These are phyloP conservation scores for Trichogramma dendrolimi DNA, from an alignment of 2,888 invertebrate species.

Conservation along the genomic window DNA sequence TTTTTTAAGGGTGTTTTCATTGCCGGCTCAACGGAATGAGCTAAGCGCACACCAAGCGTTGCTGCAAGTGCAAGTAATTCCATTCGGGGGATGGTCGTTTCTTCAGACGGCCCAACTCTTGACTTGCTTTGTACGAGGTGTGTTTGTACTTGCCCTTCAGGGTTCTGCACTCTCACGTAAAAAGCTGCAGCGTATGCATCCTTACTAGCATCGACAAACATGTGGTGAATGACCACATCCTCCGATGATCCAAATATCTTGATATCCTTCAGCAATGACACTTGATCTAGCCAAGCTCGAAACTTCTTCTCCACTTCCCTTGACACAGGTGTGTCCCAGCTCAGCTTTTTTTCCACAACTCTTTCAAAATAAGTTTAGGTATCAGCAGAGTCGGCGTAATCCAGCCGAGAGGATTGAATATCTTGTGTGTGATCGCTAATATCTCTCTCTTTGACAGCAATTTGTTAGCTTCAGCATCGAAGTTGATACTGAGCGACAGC, in stretches of 20 bases:
- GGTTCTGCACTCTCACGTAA: background rate
- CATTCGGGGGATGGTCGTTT: slow-evolving; percentile 37
- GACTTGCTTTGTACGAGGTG: slow-evolving; percentile 34
- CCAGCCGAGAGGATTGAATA: no score
- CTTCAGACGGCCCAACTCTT: slow-evolving; percentile 37
- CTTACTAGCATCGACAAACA: background rate
- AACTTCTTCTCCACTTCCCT: no score
- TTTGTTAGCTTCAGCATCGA: no score
- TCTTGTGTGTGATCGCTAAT: no score
- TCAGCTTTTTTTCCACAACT: no score
- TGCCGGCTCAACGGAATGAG: slow-evolving; percentile 1
- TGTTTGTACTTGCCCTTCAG: slow-evolving; percentile 15
- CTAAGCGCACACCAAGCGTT: slow-evolving; percentile 33
- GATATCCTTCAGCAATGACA: no score
- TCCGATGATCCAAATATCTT: background rate
- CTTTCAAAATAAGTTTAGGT: no score
- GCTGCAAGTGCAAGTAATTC: slow-evolving; percentile 39
- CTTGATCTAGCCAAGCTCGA: no score
- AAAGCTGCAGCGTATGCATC: slow-evolving; percentile 1
- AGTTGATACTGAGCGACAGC: background rate
- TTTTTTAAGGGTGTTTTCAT: slow-evolving; percentile 17
- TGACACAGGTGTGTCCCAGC: no score
- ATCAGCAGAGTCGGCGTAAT: no score
- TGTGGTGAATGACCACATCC: background rate
- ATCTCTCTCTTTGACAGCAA: no score